Percentiles rank a stretch among this genome's conserved stretches.
These are phyloP conservation scores for Ditylenchus dipsaci DNA, from an alignment of 1,140 invertebrate genomes.

Conservation along the genomic window DNA sequence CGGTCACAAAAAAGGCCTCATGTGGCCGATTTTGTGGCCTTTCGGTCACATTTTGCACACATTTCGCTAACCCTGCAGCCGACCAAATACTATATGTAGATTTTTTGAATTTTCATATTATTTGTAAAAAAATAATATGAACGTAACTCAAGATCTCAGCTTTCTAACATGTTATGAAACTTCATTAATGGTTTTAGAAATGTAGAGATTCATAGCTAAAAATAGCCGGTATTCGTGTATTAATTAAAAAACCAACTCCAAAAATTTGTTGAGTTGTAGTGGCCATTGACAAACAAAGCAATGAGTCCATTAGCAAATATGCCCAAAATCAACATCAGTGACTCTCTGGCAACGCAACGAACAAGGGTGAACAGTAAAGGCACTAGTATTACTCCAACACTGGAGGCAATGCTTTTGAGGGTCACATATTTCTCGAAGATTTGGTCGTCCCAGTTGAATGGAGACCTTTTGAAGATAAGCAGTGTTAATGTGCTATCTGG, in stretches of 20 bases:
- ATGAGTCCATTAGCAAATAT: constrained; percentile 3
- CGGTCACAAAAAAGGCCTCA: too few species aligned
- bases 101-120: too few species aligned
- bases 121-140: too few species aligned
- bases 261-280: constrained; percentile 16
- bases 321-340: constrained; percentile 19
- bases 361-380: constrained; percentile 5
- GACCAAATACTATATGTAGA: too few species aligned
- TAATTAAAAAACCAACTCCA: constrained; percentile 2
- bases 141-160: too few species aligned
- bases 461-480: constrained; percentile 25
- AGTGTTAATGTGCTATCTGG: constrained; percentile 15
- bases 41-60: too few species aligned
- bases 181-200: too few species aligned
- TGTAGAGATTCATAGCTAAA: too few species aligned
- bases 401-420: constrained; percentile 4
- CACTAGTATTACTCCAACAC: constrained; percentile 20
- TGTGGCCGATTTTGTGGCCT: too few species aligned
- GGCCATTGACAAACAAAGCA: constrained; percentile 14
- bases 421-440: constrained; percentile 22
- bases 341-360: constrained; percentile 15
- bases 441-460: constrained; percentile 23
- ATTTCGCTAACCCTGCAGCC: too few species aligned
- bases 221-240: too few species aligned
- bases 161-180: too few species aligned